Percentiles rank a stretch among this genome's conserved stretches.
These are phyloP conservation scores for Sclerurus mexicanus DNA, from an alignment of 2,113 vertebrate species.

Conservation along the genomic window DNA sequence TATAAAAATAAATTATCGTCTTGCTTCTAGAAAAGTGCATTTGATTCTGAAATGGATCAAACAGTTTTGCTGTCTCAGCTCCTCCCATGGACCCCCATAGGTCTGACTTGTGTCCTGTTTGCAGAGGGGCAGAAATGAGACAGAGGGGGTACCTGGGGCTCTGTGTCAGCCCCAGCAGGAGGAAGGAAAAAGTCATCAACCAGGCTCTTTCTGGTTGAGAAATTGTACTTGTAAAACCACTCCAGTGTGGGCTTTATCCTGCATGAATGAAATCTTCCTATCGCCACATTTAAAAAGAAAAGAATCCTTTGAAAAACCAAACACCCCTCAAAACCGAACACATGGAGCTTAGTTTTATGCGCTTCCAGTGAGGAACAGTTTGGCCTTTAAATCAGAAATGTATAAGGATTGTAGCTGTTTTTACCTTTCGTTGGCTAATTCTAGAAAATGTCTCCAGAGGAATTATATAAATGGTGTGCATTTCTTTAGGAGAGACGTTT, in stretches of 20 bases:
- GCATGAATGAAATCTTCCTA: accelerated
- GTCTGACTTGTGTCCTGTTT: accelerated
- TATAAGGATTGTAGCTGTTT: not conserved
- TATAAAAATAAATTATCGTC: not conserved
- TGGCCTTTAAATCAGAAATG: not conserved
- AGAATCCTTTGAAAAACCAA: not conserved
- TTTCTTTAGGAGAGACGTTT: not conserved
- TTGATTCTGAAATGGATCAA: not conserved
- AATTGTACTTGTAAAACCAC: not conserved
- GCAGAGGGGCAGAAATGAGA: too few species aligned
- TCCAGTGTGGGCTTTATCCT: not conserved
- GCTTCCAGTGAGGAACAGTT: not conserved
- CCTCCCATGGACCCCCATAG: accelerated
- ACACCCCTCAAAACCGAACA: not conserved
- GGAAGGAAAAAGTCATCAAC: not conserved
- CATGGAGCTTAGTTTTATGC: accelerated
- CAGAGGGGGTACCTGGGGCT: accelerated
- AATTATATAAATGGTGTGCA: not conserved
- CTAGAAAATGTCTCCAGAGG: not conserved
- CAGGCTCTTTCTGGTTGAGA: not conserved
- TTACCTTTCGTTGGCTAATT: not conserved
- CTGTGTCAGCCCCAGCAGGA: not conserved
- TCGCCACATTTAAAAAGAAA: not conserved
- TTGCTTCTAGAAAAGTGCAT: not conserved
- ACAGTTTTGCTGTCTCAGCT: not conserved